Conservation (phyloP, 2,888 invertebrate genomes). For the Drosophila ustulata region DNA sequence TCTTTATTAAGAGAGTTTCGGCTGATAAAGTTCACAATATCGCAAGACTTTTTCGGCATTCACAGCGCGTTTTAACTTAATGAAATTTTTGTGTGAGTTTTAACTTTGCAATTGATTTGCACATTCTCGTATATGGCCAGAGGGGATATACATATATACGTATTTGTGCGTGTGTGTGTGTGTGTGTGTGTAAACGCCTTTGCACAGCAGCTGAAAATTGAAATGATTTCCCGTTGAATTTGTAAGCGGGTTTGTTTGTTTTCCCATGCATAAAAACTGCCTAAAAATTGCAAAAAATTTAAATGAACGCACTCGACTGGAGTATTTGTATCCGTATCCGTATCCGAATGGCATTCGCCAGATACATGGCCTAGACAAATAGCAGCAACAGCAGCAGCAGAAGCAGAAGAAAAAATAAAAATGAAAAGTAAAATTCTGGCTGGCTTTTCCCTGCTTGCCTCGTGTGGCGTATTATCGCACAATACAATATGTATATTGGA, state of each 20-base stretch:
- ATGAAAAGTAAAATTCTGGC: constrained; percentile 20
- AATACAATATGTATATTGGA: constrained; percentile 81
- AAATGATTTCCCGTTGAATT: constrained; percentile 75
- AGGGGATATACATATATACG: constrained; percentile 1
- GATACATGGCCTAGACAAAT: constrained; percentile 21
- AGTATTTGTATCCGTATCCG: constrained; percentile 9
- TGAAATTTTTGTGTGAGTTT: constrained; percentile 59
- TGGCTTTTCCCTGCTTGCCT: constrained; percentile 15
- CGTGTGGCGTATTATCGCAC: constrained; percentile 70
- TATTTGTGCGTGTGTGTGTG: not conserved
- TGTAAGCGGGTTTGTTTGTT: constrained; percentile 58
- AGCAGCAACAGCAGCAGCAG: constrained; percentile 35
- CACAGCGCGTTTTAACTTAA: constrained; percentile 48
- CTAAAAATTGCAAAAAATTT: constrained; percentile 77
- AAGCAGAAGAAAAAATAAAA: constrained; percentile 14
- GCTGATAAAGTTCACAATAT: constrained; percentile 3
- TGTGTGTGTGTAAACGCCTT: constrained; percentile 68
- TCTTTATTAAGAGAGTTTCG: not conserved
- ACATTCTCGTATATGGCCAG: constrained; percentile 18
- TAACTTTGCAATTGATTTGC: constrained; percentile 56
- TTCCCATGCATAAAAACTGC: constrained; percentile 73
- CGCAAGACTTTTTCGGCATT: constrained; percentile 14
- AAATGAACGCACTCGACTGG: constrained; percentile 68
- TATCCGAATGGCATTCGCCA: constrained; percentile 27
- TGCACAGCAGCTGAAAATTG: constrained; percentile 62